phyloP scores from a whole-genome alignment of 2,797 vertebrate genomes.

The Syncerus caffer region DNA sequence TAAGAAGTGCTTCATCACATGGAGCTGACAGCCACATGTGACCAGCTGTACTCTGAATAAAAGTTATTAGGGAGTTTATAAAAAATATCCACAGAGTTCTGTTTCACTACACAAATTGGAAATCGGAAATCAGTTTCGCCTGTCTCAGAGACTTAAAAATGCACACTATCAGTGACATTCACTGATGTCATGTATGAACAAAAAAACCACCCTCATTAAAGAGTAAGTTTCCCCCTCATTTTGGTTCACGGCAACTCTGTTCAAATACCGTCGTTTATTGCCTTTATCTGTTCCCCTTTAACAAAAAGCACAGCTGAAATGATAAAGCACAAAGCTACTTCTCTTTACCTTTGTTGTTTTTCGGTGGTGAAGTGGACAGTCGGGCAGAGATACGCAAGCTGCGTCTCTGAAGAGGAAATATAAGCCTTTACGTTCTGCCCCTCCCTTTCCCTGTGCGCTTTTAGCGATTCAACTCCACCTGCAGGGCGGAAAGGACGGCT shows the following conservation, averaged over 20 bases:
- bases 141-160: not conserved
- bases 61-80: not conserved
- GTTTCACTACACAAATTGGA: not conserved
- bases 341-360: conserved; percentile 59
- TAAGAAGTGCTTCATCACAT: not conserved
- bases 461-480: conserved; percentile 57
- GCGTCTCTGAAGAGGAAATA: conserved; percentile 41
- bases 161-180: not conserved
- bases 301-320: not conserved
- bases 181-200: not conserved
- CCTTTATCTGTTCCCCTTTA: not conserved
- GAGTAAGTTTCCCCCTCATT: not conserved
- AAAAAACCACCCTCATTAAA: not conserved
- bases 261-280: not conserved
- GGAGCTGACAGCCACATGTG: too few relatives aligned
- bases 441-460: conserved; percentile 55
- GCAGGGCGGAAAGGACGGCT: not conserved
- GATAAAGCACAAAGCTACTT: not conserved
- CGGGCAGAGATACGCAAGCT: not conserved
- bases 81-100: not conserved
- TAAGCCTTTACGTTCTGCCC: conserved; percentile 50
- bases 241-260: not conserved
- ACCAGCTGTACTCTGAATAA: not conserved
- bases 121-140: not conserved
- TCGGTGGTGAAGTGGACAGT: not conserved